These are phyloP conservation scores for Dascillus cervinus DNA, from an alignment of 2,888 invertebrate species.

Conservation along the genomic window DNA sequence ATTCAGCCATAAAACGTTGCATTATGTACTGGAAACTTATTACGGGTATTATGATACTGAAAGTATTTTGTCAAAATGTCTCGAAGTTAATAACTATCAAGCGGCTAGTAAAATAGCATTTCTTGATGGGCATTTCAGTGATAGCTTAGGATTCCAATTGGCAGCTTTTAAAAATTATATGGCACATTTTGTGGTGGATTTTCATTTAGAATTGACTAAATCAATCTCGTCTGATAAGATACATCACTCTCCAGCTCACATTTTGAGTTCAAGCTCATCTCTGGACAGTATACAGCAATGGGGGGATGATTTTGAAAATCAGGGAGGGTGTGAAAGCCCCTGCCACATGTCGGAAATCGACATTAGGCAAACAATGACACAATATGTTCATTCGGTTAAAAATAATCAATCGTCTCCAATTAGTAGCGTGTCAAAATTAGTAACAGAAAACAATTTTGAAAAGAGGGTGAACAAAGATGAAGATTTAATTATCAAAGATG, in stretches of 20 bases:
- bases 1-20: slow-evolving; percentile 36
- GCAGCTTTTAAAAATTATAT: slow-evolving; percentile 36
- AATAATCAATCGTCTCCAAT: slow-evolving; percentile 30
- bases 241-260: slow-evolving; percentile 31
- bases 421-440: slow-evolving; percentile 31
- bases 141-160: slow-evolving; percentile 39
- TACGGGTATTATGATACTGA: slow-evolving; percentile 40
- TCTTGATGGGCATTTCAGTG: slow-evolving; percentile 38
- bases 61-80: slow-evolving; percentile 33
- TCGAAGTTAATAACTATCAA: slow-evolving; percentile 36
- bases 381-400: slow-evolving; percentile 37
- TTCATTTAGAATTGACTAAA: slow-evolving; percentile 21
- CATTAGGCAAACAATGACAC: slow-evolving; percentile 35
- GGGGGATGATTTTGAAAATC: slow-evolving; percentile 39
- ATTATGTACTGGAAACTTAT: slow-evolving; percentile 37
- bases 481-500: slow-evolving; percentile 30
- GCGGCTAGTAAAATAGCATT: slow-evolving; percentile 40
- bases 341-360: slow-evolving; percentile 35
- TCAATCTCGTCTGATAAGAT: slow-evolving; percentile 17
- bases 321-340: slow-evolving; percentile 41
- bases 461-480: slow-evolving; percentile 17
- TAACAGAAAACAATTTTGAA: slow-evolving; percentile 18
- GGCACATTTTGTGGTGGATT: slow-evolving; percentile 26
- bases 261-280: slow-evolving; percentile 38
- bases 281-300: slow-evolving; percentile 41